Evolutionary conservation across 1,140 invertebrate genomes (phyloP).

Genomic region (Polyergus mexicanus): DNA sequence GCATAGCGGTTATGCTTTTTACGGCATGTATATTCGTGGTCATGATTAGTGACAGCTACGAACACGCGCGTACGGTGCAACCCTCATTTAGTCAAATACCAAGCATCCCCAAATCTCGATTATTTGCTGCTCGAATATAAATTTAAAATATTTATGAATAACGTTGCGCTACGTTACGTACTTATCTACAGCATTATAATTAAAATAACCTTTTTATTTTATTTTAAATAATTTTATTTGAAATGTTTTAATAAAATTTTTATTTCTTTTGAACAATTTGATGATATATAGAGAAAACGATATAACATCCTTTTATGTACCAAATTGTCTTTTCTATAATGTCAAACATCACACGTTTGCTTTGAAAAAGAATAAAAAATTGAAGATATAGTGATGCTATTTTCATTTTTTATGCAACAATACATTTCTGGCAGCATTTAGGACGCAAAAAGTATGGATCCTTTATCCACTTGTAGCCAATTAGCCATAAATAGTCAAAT

Average conservation of each 20-base stretch:
- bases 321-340: conserved; percentile 5
- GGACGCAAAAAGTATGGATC: neutral
- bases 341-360: neutral
- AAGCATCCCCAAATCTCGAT: conserved; percentile 48
- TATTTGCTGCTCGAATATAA: conserved; percentile 21
- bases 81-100: conserved; percentile 47
- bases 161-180: neutral
- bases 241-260: neutral
- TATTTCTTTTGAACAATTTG: neutral
- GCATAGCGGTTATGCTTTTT: conserved; percentile 75
- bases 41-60: conserved; percentile 70
- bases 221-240: neutral
- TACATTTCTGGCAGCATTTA: neutral
- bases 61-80: conserved; percentile 21
- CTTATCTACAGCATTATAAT: neutral
- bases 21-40: conserved; percentile 74
- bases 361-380: neutral
- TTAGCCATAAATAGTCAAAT: conserved; percentile 23
- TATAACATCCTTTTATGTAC: neutral
- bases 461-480: conserved; percentile 25
- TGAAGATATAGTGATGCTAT: neutral
- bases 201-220: neutral
- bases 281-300: too few relatives aligned
- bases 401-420: conserved; percentile 15
- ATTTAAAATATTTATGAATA: neutral